Conservation (phyloP, 2,113 vertebrate species). For the Tenebrosternarchus preto region DNA sequence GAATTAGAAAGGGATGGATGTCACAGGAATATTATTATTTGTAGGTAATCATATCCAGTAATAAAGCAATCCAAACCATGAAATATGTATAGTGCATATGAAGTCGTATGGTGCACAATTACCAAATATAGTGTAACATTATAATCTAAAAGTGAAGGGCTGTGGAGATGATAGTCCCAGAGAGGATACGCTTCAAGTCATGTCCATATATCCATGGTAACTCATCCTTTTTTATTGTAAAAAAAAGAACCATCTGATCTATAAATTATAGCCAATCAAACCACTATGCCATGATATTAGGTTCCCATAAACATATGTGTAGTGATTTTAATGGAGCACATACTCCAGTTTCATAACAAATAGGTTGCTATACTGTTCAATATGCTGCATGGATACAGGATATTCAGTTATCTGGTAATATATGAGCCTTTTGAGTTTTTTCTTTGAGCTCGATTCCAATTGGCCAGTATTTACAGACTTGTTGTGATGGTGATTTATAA, state of each 20-base stretch:
- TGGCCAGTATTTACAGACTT: constrained; percentile 31
- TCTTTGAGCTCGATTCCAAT: constrained; percentile 18
- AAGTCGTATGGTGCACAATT: neutral
- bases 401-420: constrained; percentile 41
- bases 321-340: neutral
- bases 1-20: neutral
- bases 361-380: constrained; percentile 33
- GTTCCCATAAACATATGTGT: constrained; percentile 43
- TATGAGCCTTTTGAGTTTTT: constrained; percentile 35
- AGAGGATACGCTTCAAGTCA: constrained; percentile 28
- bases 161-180: constrained; percentile 25
- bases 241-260: constrained; percentile 38
- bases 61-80: neutral
- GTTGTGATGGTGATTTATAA: constrained; percentile 39
- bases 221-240: constrained; percentile 40
- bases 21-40: constrained; percentile 20
- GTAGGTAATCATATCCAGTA: constrained; percentile 24
- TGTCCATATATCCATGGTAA: constrained; percentile 35
- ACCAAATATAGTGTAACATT: constrained; percentile 27
- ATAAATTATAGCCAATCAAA: constrained; percentile 45
- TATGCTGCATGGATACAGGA: constrained; percentile 32
- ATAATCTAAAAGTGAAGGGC: constrained; percentile 36
- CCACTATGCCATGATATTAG: constrained; percentile 39
- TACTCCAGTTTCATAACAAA: constrained; percentile 39
- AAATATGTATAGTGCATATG: constrained; percentile 13